phyloP scores from a whole-genome alignment of 2,113 vertebrate genomes.

The Apus apus region DNA sequence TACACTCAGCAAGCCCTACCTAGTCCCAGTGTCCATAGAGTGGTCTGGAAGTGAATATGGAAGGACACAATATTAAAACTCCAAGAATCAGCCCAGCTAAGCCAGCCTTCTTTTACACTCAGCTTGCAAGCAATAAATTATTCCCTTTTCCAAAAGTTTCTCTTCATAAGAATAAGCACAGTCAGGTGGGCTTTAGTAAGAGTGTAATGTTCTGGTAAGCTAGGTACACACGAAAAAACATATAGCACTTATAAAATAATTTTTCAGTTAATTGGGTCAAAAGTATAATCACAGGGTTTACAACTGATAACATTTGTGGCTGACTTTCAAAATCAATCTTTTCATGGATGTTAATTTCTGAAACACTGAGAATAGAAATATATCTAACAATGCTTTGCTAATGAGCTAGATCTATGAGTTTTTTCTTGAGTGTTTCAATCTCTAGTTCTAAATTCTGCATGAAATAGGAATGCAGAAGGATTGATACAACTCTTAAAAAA shows the following conservation, averaged over 20 bases:
- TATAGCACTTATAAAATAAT: rapidly evolving
- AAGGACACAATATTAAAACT: not conserved
- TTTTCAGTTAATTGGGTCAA: not conserved
- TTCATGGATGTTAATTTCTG: not conserved
- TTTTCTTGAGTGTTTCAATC: not conserved
- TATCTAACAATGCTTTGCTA: not conserved
- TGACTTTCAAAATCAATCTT: not conserved
- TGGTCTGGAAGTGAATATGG: not conserved
- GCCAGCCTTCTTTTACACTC: not conserved
- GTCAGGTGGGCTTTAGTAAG: not conserved
- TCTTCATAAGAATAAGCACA: not conserved
- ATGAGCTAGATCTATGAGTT: not conserved
- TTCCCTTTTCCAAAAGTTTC: not conserved
- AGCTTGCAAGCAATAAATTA: not conserved
- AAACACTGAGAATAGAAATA: not conserved
- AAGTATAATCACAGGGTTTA: not conserved
- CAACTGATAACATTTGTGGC: not conserved
- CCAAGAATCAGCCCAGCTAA: not conserved
- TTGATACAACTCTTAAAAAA: not conserved
- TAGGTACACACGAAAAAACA: not conserved
- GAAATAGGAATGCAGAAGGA: not conserved
- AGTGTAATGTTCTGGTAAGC: not conserved
- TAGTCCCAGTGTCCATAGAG: not conserved
- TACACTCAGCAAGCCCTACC: not conserved
- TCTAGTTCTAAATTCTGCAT: not conserved